These are phyloP conservation scores for Grammomys surdaster DNA, from an alignment of 2,113 vertebrate species.

Conservation along the genomic window DNA sequence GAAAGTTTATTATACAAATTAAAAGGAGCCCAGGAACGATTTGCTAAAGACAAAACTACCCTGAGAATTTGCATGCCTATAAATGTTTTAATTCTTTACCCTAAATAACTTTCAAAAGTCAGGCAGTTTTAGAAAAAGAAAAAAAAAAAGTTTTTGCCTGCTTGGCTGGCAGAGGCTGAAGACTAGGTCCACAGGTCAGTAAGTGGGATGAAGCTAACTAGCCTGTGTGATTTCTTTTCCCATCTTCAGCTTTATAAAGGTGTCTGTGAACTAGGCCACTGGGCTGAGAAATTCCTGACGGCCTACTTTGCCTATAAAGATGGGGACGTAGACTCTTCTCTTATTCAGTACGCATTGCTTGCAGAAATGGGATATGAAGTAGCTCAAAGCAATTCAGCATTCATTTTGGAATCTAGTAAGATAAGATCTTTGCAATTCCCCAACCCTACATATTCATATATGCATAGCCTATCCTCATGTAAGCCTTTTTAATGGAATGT, in stretches of 20 bases:
- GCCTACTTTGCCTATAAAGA: slow-evolving; percentile 85
- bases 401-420: slow-evolving; percentile 87
- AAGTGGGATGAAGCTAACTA: slow-evolving; percentile 50
- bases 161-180: background rate
- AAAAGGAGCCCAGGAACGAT: slow-evolving; percentile 58
- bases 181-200: background rate
- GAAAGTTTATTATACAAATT: slow-evolving; percentile 49
- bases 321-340: slow-evolving; percentile 83
- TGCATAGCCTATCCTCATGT: slow-evolving; percentile 45
- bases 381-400: slow-evolving; percentile 86
- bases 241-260: slow-evolving; percentile 83
- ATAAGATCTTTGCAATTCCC: slow-evolving; percentile 71
- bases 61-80: slow-evolving; percentile 31
- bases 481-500: slow-evolving; percentile 65
- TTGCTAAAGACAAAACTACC: slow-evolving; percentile 24
- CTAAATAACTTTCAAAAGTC: slow-evolving; percentile 46
- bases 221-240: slow-evolving; percentile 60
- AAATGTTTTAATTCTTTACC: slow-evolving; percentile 31
- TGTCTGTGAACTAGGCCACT: slow-evolving; percentile 84
- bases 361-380: slow-evolving; percentile 87
- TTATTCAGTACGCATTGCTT: slow-evolving; percentile 84
- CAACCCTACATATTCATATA: slow-evolving; percentile 36
- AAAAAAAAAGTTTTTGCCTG: slow-evolving; percentile 3
- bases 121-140: background rate
- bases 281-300: slow-evolving; percentile 85